These are phyloP conservation scores for Nomada goodeniana DNA, from an alignment of 2,888 invertebrate species.

Conservation along the genomic window DNA sequence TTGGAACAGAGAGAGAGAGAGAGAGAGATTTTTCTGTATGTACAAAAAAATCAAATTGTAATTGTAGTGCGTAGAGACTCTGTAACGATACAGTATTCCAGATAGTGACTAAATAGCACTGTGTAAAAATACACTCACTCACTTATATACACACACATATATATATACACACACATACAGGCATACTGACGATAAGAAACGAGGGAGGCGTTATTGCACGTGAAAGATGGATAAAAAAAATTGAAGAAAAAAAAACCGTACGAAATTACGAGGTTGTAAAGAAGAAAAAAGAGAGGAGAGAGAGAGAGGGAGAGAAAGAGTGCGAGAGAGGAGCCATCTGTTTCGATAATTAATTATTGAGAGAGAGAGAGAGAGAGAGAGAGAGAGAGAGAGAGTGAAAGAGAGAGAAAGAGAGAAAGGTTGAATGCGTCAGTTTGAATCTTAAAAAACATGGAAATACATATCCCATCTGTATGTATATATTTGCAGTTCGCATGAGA, in stretches of 20 bases:
- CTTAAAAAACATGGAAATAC: constrained; percentile 74
- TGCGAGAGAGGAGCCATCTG: constrained; percentile 49
- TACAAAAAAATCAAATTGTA: constrained; percentile 81
- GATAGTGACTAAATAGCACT: constrained; percentile 73
- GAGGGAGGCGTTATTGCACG: constrained; percentile 45
- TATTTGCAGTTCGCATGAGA: constrained; percentile 78
- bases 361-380: constrained; percentile 41
- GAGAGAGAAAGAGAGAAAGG: constrained; percentile 16
- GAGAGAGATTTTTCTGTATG: constrained; percentile 69
- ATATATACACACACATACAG: background rate
- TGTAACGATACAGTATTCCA: constrained; percentile 78
- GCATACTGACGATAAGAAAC: constrained; percentile 27
- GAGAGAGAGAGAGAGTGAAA: constrained; percentile 36
- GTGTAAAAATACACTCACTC: constrained; percentile 65
- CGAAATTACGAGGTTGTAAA: constrained; percentile 78
- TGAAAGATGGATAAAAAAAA: background rate
- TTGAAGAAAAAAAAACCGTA: constrained; percentile 32
- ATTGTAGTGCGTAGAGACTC: constrained; percentile 77
- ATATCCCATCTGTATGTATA: constrained; percentile 84
- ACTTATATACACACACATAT: constrained; percentile 15
- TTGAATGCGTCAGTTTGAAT: constrained; percentile 68
- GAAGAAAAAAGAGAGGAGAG: constrained; percentile 33
- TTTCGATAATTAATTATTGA: constrained; percentile 77
- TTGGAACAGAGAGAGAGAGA: constrained; percentile 44
- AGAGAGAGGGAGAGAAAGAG: constrained; percentile 50